Evolutionary conservation across 2,113 vertebrate genomes (phyloP).

Genomic region (Merops nubicus): DNA sequence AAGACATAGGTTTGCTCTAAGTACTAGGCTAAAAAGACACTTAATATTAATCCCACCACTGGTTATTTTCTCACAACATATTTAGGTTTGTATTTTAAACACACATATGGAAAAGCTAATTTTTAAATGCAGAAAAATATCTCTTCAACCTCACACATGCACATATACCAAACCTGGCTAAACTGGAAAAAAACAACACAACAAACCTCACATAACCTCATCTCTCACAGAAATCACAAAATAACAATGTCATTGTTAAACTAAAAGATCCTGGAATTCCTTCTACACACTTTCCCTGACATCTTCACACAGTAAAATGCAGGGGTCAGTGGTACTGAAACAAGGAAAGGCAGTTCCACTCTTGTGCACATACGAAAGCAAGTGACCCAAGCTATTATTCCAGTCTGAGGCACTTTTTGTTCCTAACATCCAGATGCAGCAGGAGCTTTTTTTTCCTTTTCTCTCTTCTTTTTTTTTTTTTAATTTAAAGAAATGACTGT

Average conservation of each 20-base stretch:
- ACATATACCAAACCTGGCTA: background rate
- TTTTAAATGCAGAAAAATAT: background rate
- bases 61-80: background rate
- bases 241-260: conserved; percentile 81
- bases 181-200: conserved; percentile 31
- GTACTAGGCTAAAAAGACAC: background rate
- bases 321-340: conserved; percentile 92
- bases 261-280: conserved; percentile 73
- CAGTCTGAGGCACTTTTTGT: conserved; percentile 86
- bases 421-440: conserved; percentile 89
- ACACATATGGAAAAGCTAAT: background rate
- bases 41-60: background rate
- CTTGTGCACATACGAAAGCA: conserved; percentile 78
- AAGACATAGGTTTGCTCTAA: background rate
- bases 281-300: conserved; percentile 88
- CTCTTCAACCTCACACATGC: background rate
- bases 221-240: conserved; percentile 63
- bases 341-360: conserved; percentile 88
- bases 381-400: conserved; percentile 86
- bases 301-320: conserved; percentile 84
- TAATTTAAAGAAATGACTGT: conserved; percentile 80
- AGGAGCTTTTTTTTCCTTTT: conserved; percentile 60
- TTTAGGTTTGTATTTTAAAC: background rate
- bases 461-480: conserved; percentile 44
- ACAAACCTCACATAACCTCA: background rate